These are phyloP conservation scores for Galagoides demidoff DNA, from an alignment of 2,797 vertebrate species.

Conservation along the genomic window DNA sequence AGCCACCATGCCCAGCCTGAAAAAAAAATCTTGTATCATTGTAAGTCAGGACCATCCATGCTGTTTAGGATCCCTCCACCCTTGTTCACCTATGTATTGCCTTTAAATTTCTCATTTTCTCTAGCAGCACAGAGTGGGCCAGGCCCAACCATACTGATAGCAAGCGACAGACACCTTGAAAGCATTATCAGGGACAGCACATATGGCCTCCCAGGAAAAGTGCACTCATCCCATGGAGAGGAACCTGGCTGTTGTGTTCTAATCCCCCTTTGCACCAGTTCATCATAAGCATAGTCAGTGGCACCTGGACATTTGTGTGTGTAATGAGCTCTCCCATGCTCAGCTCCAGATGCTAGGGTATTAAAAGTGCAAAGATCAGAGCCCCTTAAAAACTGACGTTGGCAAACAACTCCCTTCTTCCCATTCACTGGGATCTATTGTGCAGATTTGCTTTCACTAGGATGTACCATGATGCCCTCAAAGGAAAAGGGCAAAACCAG, in stretches of 20 bases:
- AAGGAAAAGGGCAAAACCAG: neutral
- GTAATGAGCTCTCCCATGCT: neutral
- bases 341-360: neutral
- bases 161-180: neutral
- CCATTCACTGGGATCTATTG: neutral
- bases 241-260: neutral
- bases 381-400: neutral
- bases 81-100: neutral
- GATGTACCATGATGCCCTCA: neutral
- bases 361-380: neutral
- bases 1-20: no score
- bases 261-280: neutral
- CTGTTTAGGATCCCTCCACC: neutral
- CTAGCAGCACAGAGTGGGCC: neutral
- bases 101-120: slow-evolving; percentile 19
- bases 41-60: neutral
- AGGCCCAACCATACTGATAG: neutral
- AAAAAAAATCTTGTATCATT: neutral
- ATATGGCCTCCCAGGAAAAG: neutral
- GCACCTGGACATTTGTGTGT: neutral
- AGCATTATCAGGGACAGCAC: neutral
- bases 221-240: neutral
- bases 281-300: neutral
- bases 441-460: neutral
- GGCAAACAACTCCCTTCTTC: neutral